Conservation (phyloP, 2,888 invertebrate genomes). For the Parasteatoda lunata region DNA sequence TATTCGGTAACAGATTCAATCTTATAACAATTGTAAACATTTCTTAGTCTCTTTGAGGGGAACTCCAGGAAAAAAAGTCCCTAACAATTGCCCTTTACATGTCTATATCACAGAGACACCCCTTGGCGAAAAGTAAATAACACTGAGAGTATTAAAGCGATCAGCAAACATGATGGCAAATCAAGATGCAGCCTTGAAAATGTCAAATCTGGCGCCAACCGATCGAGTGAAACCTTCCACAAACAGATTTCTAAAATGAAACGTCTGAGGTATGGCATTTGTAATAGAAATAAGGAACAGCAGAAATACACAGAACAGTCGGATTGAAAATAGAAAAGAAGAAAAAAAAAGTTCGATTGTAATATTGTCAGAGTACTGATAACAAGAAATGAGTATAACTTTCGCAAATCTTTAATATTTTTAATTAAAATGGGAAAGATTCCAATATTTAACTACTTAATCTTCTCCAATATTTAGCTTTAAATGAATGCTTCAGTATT, state of each 20-base stretch:
- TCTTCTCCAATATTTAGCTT: too few relatives aligned
- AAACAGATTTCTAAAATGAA: slow-evolving; percentile 41
- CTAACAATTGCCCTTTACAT: slow-evolving; percentile 43
- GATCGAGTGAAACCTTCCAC: slow-evolving; percentile 27
- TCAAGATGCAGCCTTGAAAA: slow-evolving; percentile 56
- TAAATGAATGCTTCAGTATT: too few relatives aligned
- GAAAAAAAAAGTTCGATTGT: too few relatives aligned
- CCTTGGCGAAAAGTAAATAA: slow-evolving; percentile 37
- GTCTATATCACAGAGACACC: slow-evolving; percentile 26
- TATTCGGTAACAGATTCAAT: too few relatives aligned
- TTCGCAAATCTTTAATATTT: too few relatives aligned
- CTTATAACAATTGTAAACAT: too few relatives aligned
- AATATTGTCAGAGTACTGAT: too few relatives aligned
- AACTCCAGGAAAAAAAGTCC: slow-evolving; percentile 14
- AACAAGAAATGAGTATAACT: too few relatives aligned
- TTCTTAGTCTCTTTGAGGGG: too few relatives aligned
- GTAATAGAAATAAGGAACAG: background rate
- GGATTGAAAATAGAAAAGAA: background rate
- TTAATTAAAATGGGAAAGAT: too few relatives aligned
- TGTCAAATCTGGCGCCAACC: slow-evolving; percentile 58
- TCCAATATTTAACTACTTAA: too few relatives aligned
- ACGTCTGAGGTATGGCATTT: slow-evolving; percentile 27
- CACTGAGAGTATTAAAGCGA: slow-evolving; percentile 61
- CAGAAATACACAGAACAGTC: background rate
- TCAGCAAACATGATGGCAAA: slow-evolving; percentile 58